phyloP scores from a whole-genome alignment of 2,113 vertebrate species.

The Anolis sagrei region DNA sequence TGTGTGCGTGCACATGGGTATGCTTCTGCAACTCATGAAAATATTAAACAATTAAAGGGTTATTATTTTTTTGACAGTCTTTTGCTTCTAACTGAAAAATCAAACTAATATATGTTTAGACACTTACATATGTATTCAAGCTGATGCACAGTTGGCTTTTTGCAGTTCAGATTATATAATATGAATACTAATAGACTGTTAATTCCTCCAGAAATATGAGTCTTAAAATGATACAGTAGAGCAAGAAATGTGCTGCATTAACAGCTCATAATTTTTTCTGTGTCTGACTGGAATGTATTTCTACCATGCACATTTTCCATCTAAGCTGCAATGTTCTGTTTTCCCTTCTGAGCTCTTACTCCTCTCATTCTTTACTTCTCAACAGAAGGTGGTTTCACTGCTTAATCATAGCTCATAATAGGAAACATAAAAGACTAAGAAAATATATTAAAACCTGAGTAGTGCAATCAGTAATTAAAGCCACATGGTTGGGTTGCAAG shows the following conservation, averaged over 20 bases:
- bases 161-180: neutral
- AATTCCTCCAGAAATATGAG: constrained; percentile 11
- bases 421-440: constrained; percentile 35
- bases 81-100: neutral
- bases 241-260: constrained; percentile 21
- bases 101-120: neutral
- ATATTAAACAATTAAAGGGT: neutral
- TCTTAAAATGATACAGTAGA: neutral
- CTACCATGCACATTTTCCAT: constrained; percentile 34
- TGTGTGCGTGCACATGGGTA: no score
- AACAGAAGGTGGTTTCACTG: constrained; percentile 55
- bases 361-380: constrained; percentile 27
- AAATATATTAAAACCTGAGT: constrained; percentile 42
- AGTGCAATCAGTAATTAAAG: constrained; percentile 45
- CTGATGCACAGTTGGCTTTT: constrained; percentile 6
- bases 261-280: constrained; percentile 22
- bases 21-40: neutral
- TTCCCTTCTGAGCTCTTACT: constrained; percentile 34
- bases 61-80: neutral
- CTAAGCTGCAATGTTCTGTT: neutral
- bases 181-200: neutral
- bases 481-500: constrained; percentile 28
- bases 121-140: neutral
- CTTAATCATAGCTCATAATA: constrained; percentile 53
- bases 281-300: constrained; percentile 29